Evolutionary conservation across 2,888 invertebrate species (phyloP).

Genomic region (Carterocephalus palaemon): DNA sequence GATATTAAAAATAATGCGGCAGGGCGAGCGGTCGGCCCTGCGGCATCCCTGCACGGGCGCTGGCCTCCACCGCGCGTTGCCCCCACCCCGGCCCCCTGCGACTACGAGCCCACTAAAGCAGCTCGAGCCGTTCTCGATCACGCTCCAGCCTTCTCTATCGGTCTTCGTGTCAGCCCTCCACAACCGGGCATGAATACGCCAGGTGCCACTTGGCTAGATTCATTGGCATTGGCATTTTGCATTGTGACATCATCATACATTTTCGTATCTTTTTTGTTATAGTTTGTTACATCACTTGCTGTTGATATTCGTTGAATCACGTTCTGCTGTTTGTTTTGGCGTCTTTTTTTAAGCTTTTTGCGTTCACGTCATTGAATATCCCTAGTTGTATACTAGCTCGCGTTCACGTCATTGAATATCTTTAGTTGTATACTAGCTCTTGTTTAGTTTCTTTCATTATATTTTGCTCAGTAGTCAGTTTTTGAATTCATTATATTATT

Average conservation of each 20-base stretch:
- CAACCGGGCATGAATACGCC: conserved; percentile 71
- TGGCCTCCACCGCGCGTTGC: conserved; percentile 83
- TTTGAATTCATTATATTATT: no score
- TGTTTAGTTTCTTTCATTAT: no score
- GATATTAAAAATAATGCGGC: conserved; percentile 33
- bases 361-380: not conserved
- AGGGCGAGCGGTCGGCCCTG: conserved; percentile 85
- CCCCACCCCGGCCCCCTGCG: conserved; percentile 92
- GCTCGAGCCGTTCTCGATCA: conserved; percentile 73
- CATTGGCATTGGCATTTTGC: conserved; percentile 10
- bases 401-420: not conserved
- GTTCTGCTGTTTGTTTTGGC: not conserved
- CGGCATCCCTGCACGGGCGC: conserved; percentile 88
- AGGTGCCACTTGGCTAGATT: conserved; percentile 55
- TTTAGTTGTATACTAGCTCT: conserved; percentile 1
- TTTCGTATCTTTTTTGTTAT: conserved; percentile 4
- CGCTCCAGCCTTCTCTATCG: conserved; percentile 82
- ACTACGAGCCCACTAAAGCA: conserved; percentile 89
- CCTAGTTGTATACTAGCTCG: not conserved
- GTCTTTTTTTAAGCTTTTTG: conserved; percentile 1
- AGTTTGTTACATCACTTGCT: conserved; percentile 4
- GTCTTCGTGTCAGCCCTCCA: conserved; percentile 72
- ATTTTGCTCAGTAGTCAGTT: no score
- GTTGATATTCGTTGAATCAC: not conserved
- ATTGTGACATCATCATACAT: not conserved